Evolutionary conservation across 2,113 vertebrate species (phyloP).

Genomic region (Cyprinodon brontotheroides): DNA sequence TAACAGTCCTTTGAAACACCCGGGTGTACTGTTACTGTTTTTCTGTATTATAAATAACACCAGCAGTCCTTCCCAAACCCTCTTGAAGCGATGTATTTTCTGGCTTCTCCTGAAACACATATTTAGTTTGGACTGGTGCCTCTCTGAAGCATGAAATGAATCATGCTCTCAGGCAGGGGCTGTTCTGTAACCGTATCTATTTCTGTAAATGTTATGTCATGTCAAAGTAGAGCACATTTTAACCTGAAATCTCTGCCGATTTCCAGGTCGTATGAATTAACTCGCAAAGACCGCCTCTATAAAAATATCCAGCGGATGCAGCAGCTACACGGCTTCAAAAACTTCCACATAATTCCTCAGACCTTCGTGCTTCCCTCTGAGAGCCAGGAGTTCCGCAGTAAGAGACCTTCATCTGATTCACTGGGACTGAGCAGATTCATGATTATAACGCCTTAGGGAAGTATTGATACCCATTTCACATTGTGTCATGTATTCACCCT

Average conservation of each 20-base stretch:
- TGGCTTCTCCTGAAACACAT: conserved; percentile 58
- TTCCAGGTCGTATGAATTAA: conserved; percentile 93
- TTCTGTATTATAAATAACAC: conserved; percentile 59
- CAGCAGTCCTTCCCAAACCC: conserved; percentile 31
- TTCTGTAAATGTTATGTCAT: conserved; percentile 47
- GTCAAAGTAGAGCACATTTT: conserved; percentile 21
- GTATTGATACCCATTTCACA: neutral
- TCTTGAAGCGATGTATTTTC: conserved; percentile 54
- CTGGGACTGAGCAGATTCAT: neutral
- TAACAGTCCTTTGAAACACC: conserved; percentile 12
- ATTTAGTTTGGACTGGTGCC: conserved; percentile 64
- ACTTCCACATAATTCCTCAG: conserved; percentile 94
- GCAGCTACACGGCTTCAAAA: conserved; percentile 88
- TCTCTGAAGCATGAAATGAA: conserved; percentile 65
- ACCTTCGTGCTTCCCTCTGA: conserved; percentile 93
- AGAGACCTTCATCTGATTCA: conserved; percentile 40
- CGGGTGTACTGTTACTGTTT: conserved; percentile 21
- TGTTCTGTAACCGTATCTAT: conserved; percentile 39
- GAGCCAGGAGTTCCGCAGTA: conserved; percentile 97
- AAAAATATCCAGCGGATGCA: conserved; percentile 98
- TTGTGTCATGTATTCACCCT: neutral
- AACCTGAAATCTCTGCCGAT: conserved; percentile 26
- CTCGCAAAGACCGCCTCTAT: conserved; percentile 95
- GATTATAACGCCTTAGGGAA: neutral
- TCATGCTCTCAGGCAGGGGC: conserved; percentile 57